Evolutionary conservation across 1,140 invertebrate species (phyloP), one percentile per base, ranked within the genome.

Genomic region (Caenorhabditis brenneri): DNA sequence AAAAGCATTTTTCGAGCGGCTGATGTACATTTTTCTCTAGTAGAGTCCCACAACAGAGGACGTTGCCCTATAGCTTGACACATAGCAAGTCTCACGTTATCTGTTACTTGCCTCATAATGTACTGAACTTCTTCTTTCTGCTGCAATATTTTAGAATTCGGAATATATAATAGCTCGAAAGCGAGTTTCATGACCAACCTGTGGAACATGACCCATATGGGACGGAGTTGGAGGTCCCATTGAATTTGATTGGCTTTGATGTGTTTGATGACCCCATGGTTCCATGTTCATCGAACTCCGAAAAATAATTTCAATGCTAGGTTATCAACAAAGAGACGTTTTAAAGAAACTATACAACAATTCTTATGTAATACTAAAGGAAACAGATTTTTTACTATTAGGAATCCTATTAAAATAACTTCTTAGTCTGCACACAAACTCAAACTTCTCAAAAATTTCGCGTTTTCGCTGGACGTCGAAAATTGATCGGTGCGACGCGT

Each of bases 401-500:
- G n/a, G n/a, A n/a, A n/a, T n/a, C n/a, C n/a, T n/a, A n/a, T n/a
- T n/a, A n/a, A n/a, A n/a, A n/a, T n/a, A n/a, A n/a, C n/a, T n/a
- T n/a, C n/a, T n/a, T n/a, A n/a, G n/a, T n/a, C n/a, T n/a, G n/a
- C n/a, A n/a, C n/a, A n/a, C n/a, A n/a, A n/a, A n/a, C n/a, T n/a
- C n/a, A n/a, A 42, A 42, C 39, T 42, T 42, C 12, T 42, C 12
- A 6, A 42, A 42, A 42, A 42, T 5, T 42, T 42, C 39, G 39
- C 39, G 5, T 42, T 12, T 42, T 42, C 12, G 39, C 39, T 42
- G 39, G n/a, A 74, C 65, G 65, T 42, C 65, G 19, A 74, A 74
- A 74, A 74, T 74, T 74, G 65, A 74, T 74, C 65, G 65, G 65
- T 22, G 36, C 65, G 65, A 74, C 36, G 65, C 65, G 65, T 46